Conservation (phyloP, 2,888 invertebrate species). For the Oscheius myriophilus region DNA sequence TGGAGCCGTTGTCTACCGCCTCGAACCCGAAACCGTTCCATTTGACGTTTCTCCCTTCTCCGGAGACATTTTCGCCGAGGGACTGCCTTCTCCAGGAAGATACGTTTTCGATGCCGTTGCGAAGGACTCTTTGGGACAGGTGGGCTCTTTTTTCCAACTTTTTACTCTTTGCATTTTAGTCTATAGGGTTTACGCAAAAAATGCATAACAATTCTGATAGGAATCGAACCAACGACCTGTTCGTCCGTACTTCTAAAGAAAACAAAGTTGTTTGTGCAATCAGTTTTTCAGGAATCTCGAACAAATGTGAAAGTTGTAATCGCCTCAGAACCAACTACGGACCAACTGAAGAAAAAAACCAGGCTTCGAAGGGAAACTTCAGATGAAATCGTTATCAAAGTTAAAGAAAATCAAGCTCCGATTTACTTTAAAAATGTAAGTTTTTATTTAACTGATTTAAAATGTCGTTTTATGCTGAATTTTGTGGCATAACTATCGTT, state of each 20-base stretch:
- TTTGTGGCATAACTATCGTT: neutral
- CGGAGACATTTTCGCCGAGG: slow-evolving; percentile 26
- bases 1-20: slow-evolving; percentile 20
- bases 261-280: too few relatives aligned
- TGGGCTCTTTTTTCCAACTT: slow-evolving; percentile 1
- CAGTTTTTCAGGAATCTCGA: slow-evolving; percentile 1
- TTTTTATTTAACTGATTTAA: neutral
- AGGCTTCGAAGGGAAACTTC: slow-evolving; percentile 16
- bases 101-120: slow-evolving; percentile 26
- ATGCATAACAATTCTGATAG: neutral
- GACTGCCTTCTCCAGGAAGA: slow-evolving; percentile 4
- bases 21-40: slow-evolving; percentile 27
- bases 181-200: neutral
- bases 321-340: neutral
- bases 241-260: neutral
- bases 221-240: neutral
- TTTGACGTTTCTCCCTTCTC: slow-evolving; percentile 29
- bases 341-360: slow-evolving; percentile 19
- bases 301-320: slow-evolving; percentile 26
- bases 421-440: slow-evolving; percentile 10
- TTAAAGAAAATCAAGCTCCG: slow-evolving; percentile 21
- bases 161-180: neutral
- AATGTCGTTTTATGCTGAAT: neutral
- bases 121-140: slow-evolving; percentile 30
- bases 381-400: slow-evolving; percentile 18